Percentiles rank a stretch among this genome's conserved stretches.
These are phyloP conservation scores for Stenodema calcarata DNA, from an alignment of 2,888 invertebrate genomes.

Conservation along the genomic window DNA sequence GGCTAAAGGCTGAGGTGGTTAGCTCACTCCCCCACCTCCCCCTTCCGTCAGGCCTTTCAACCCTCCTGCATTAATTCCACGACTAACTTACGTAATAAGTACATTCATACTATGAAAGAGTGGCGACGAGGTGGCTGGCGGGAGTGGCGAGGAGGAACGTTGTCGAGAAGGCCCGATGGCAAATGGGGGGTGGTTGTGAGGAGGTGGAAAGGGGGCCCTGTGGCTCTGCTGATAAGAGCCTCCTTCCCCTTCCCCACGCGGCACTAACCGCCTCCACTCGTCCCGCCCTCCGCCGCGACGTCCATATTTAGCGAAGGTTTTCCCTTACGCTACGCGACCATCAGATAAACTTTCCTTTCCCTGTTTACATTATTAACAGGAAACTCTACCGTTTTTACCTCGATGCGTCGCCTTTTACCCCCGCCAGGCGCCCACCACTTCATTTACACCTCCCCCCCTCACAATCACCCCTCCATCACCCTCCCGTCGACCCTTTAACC, in stretches of 20 bases:
- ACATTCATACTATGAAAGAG: constrained; percentile 31
- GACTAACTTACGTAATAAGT: constrained; percentile 47
- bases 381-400: constrained; percentile 41
- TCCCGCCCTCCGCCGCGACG: background rate
- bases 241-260: background rate
- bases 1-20: background rate
- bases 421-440: constrained; percentile 16
- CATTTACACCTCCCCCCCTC: background rate
- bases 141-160: background rate
- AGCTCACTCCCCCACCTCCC: no score
- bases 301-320: constrained; percentile 41
- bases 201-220: constrained; percentile 6
- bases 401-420: constrained; percentile 35
- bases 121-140: background rate
- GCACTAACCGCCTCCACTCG: background rate
- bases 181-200: background rate
- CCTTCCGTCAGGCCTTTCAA: background rate
- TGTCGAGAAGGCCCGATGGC: no score
- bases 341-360: constrained; percentile 43
- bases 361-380: constrained; percentile 47
- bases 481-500: background rate
- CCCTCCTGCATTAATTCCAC: constrained; percentile 48
- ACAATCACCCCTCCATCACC: no score
- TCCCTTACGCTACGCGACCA: background rate
- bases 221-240: constrained; percentile 28